Evolutionary conservation across 2,888 invertebrate species (phyloP).

Genomic region (Tribolium freemani): DNA sequence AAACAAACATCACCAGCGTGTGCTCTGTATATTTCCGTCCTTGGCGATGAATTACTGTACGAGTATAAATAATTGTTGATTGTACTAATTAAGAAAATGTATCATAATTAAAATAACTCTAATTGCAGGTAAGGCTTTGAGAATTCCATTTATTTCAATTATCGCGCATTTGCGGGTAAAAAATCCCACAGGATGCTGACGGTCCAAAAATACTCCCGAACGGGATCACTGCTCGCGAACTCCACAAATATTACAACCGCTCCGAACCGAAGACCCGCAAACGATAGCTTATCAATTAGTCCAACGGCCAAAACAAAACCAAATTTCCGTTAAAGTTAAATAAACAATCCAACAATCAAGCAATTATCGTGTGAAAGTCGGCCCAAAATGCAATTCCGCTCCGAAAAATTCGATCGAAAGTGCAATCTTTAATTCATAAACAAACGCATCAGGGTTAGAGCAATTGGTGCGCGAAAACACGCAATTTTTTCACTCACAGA

Average conservation of each 20-base stretch:
- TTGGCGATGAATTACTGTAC: neutral
- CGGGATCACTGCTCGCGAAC: conserved; percentile 29
- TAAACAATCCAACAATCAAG: neutral
- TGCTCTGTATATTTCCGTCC: conserved; percentile 4
- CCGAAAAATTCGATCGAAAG: conserved; percentile 34
- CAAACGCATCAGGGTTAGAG: conserved; percentile 34
- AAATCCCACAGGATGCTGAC: conserved; percentile 18
- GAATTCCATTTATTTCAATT: neutral
- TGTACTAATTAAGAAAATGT: conserved; percentile 11
- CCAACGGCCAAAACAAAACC: conserved; percentile 4
- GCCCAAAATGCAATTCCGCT: conserved; percentile 10
- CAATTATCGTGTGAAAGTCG: neutral
- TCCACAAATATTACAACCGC: neutral
- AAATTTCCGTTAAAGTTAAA: conserved; percentile 21
- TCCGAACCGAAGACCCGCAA: neutral
- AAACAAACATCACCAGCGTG: neutral
- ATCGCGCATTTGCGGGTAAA: neutral
- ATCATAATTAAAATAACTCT: conserved; percentile 18
- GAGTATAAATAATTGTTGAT: conserved; percentile 7
- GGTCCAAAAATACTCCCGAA: conserved; percentile 22
- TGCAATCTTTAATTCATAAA: conserved; percentile 33
- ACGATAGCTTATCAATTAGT: conserved; percentile 9
- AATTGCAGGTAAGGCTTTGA: neutral
- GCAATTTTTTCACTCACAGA: conserved; percentile 75
- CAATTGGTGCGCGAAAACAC: conserved; percentile 39